Percentiles rank a stretch among this genome's conserved stretches.
These are phyloP conservation scores for Microctenopoma steveboyesi DNA, from an alignment of 2,797 vertebrate species.

Conservation along the genomic window DNA sequence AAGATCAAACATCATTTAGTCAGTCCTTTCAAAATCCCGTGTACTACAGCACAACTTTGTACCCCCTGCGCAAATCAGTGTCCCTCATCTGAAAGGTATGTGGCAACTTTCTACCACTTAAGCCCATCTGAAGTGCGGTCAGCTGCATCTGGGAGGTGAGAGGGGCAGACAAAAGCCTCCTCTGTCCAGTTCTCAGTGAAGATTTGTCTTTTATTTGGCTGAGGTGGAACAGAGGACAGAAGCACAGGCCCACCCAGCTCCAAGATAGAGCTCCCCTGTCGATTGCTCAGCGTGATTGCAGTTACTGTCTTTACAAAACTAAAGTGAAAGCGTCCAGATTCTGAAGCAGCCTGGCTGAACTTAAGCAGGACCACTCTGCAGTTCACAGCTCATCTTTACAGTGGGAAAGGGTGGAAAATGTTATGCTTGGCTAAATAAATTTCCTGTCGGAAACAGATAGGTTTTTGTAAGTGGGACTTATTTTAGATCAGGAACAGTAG, in stretches of 20 bases:
- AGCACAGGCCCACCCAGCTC: conserved; percentile 48
- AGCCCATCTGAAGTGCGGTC: conserved; percentile 75
- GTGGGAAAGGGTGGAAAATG: neutral
- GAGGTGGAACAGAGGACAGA: conserved; percentile 28
- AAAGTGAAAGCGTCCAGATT: conserved; percentile 38
- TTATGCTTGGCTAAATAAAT: neutral
- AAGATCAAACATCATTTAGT: conserved; percentile 61
- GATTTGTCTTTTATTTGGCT: conserved; percentile 64
- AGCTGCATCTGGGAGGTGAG: conserved; percentile 72
- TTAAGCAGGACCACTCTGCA: conserved; percentile 33
- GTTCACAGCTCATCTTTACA: conserved; percentile 49
- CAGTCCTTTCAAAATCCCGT: conserved; percentile 39
- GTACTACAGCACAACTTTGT: conserved; percentile 38
- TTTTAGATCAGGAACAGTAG: conserved; percentile 17
- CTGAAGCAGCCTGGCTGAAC: conserved; percentile 53
- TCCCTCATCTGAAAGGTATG: conserved; percentile 68
- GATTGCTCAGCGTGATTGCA: conserved; percentile 33
- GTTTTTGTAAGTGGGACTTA: conserved; percentile 3
- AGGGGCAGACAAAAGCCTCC: conserved; percentile 72
- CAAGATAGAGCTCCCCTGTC: conserved; percentile 32
- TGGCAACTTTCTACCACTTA: conserved; percentile 68
- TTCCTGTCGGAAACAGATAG: conserved; percentile 5
- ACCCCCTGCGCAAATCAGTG: conserved; percentile 36
- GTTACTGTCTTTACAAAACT: conserved; percentile 10
- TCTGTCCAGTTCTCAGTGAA: conserved; percentile 69